Percentiles rank a stretch among this genome's conserved stretches.
Evolutionary conservation across 2,113 vertebrate species (phyloP).

Genomic region (Sprattus sprattus): DNA sequence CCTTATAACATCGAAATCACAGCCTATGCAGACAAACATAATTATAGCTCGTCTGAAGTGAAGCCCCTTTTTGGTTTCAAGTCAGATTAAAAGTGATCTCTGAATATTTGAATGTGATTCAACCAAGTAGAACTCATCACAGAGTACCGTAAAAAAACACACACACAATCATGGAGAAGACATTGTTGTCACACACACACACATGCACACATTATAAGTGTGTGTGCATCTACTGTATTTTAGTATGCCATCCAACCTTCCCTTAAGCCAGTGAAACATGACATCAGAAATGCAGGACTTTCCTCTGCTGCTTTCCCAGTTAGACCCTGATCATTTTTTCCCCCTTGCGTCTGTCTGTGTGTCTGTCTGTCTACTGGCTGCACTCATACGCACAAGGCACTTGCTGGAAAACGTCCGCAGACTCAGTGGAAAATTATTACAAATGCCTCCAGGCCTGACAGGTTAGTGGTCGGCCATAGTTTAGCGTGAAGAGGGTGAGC

Average conservation of each 20-base stretch:
- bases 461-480: neutral
- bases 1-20: neutral
- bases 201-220: neutral
- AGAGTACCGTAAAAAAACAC: neutral
- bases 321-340: neutral
- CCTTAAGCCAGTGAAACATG: too few species aligned
- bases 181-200: slow-evolving; percentile 8
- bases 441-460: neutral
- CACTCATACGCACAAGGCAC: neutral
- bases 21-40: slow-evolving; percentile 11
- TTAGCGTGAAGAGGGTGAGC: neutral
- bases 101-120: neutral
- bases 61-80: neutral
- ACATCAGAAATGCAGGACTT: neutral
- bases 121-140: neutral
- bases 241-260: too few species aligned
- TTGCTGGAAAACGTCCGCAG: neutral
- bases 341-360: neutral
- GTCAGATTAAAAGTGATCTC: neutral
- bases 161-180: neutral
- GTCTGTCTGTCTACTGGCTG: neutral
- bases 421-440: slow-evolving; percentile 4
- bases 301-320: neutral
- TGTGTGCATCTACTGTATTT: too few species aligned
- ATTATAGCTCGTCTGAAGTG: neutral